These are phyloP conservation scores for Amphipoea lucens DNA, from an alignment of 2,888 invertebrate genomes.

Conservation along the genomic window DNA sequence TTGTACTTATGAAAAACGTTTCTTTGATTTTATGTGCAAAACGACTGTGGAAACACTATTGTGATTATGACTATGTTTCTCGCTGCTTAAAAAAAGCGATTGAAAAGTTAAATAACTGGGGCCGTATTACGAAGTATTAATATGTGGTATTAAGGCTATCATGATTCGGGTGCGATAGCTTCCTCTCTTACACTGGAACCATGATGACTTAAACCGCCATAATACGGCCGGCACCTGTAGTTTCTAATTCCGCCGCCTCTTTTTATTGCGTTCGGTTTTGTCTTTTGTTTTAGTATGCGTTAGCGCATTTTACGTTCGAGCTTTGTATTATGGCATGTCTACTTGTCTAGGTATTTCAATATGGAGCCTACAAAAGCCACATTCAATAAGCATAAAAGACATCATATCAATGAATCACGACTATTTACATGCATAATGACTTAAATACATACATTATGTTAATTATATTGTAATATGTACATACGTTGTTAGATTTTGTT, in stretches of 20 bases:
- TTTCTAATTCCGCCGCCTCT: background rate
- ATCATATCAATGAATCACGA: slow-evolving; percentile 60
- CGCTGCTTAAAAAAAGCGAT: background rate
- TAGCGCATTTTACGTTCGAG: slow-evolving; percentile 9
- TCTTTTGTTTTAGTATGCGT: slow-evolving; percentile 12
- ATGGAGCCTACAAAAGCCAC: slow-evolving; percentile 13
- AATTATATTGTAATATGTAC: slow-evolving; percentile 50
- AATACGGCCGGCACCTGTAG: background rate
- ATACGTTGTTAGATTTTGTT: slow-evolving; percentile 29
- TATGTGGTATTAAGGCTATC: too few species aligned
- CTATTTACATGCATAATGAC: slow-evolving; percentile 49
- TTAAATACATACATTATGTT: slow-evolving; percentile 60
- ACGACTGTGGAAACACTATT: slow-evolving; percentile 14
- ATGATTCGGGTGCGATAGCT: too few species aligned
- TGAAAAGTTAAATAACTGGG: background rate
- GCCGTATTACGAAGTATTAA: too few species aligned
- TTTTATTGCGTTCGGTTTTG: background rate
- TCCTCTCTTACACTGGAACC: background rate
- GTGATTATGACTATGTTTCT: slow-evolving; percentile 5
- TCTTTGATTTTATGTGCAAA: slow-evolving; percentile 3
- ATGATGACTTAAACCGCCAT: background rate
- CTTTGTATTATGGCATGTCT: slow-evolving; percentile 7
- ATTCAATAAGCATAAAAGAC: slow-evolving; percentile 38
- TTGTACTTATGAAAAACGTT: background rate
- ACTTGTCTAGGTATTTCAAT: slow-evolving; percentile 20